Evolutionary conservation across 2,113 vertebrate genomes (phyloP).

Genomic region (Coptodon rendalli): DNA sequence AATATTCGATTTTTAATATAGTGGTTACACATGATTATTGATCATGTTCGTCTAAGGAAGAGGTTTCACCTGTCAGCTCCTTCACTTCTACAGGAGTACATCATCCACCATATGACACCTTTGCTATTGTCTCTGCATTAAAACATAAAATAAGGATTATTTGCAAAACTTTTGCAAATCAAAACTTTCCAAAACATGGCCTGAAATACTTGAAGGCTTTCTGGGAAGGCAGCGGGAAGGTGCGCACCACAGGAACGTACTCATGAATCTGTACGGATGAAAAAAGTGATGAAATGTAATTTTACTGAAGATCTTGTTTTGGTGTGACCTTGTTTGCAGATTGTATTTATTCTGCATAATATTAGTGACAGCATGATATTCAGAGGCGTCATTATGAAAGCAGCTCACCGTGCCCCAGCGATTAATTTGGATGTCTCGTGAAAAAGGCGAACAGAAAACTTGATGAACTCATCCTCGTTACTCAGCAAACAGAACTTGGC

Average conservation of each 20-base stretch:
- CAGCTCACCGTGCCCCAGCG: slow-evolving; percentile 52
- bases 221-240: slow-evolving; percentile 1
- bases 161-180: not conserved
- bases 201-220: not conserved
- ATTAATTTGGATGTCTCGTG: slow-evolving; percentile 25
- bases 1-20: not conserved
- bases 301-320: not conserved
- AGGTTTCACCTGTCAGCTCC: not conserved
- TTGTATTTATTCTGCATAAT: not conserved
- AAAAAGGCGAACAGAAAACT: slow-evolving; percentile 14
- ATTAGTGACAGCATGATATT: not conserved
- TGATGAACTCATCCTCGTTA: slow-evolving; percentile 60
- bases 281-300: not conserved
- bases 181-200: not conserved
- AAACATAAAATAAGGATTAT: not conserved
- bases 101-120: not conserved
- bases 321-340: not conserved
- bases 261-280: not conserved
- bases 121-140: not conserved
- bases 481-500: slow-evolving; percentile 67
- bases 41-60: not conserved
- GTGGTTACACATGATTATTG: not conserved
- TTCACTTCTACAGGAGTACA: not conserved
- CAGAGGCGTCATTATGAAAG: not conserved
- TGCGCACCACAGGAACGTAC: not conserved